Evolutionary conservation across 2,888 invertebrate species (phyloP).

Genomic region (Lacanobia oleracea): DNA sequence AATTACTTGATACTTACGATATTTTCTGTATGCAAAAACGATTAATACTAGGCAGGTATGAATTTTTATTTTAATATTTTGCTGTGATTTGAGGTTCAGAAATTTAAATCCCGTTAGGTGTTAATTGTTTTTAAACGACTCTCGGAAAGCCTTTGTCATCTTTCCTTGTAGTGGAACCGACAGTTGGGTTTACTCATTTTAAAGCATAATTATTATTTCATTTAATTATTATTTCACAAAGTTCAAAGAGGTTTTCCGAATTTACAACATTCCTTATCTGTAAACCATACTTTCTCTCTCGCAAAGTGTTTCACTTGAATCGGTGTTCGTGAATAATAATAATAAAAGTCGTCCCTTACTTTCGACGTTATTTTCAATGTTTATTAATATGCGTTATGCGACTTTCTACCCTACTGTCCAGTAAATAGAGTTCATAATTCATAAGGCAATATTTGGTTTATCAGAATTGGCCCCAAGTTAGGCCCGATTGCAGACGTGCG

Average conservation of each 20-base stretch:
- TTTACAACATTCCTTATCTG: conserved; percentile 15
- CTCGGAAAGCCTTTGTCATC: conserved; percentile 12
- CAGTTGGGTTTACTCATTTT: not conserved
- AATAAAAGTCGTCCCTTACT: conserved; percentile 43
- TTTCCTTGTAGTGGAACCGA: not conserved
- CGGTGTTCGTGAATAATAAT: conserved; percentile 50
- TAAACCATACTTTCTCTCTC: conserved; percentile 42
- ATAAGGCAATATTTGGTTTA: conserved; percentile 1
- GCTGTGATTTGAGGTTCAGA: not conserved
- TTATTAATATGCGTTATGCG: not conserved
- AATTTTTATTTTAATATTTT: not conserved
- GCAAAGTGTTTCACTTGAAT: conserved; percentile 46
- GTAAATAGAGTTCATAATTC: conserved; percentile 16
- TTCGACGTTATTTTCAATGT: conserved; percentile 38
- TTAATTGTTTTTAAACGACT: conserved; percentile 24
- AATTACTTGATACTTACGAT: conserved; percentile 39
- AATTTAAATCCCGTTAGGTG: conserved; percentile 11
- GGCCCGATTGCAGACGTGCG: conserved; percentile 23
- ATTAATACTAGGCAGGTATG: conserved; percentile 8
- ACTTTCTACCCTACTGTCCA: not conserved
- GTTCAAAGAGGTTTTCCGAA: not conserved
- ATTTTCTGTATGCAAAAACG: conserved; percentile 32
- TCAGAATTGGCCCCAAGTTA: conserved; percentile 24
- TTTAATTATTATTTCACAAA: conserved; percentile 11
- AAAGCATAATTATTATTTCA: no score